Conservation (phyloP, 2,888 invertebrate species). For the Plagodis dolabraria region DNA sequence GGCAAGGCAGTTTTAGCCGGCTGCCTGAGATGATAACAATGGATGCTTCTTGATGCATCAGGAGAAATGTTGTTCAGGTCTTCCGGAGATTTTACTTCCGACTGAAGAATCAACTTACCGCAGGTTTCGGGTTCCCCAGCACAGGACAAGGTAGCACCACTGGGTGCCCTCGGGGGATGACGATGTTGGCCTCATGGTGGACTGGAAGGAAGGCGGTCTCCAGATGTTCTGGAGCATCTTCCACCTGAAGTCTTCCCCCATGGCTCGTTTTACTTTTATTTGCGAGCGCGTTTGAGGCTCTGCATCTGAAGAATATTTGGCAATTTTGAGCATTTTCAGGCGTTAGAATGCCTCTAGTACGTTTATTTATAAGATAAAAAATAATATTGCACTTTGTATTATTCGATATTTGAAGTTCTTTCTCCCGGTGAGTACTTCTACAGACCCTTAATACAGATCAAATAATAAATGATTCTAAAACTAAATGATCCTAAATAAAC, state of each 20-base stretch:
- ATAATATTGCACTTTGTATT: too few relatives aligned
- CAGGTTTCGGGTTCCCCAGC: conserved; percentile 85
- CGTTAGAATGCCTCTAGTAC: not conserved
- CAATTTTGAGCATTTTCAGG: not conserved
- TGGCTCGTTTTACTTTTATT: conserved; percentile 77
- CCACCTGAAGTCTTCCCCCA: conserved; percentile 69
- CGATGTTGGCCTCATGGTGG: conserved; percentile 48
- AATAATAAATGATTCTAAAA: too few relatives aligned
- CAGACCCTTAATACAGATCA: too few relatives aligned
- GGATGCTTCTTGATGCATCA: too few relatives aligned
- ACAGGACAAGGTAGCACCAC: conserved; percentile 86
- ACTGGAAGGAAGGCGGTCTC: conserved; percentile 51
- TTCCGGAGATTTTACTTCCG: too few relatives aligned
- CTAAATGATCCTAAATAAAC: too few relatives aligned
- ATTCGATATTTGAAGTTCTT: too few relatives aligned
- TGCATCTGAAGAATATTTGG: conserved; percentile 61
- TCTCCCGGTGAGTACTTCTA: too few relatives aligned
- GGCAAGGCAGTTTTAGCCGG: too few relatives aligned
- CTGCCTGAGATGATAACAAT: too few relatives aligned
- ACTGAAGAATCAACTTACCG: conserved; percentile 52
- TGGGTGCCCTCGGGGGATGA: conserved; percentile 70
- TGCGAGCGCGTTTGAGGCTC: conserved; percentile 66
- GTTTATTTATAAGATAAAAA: too few relatives aligned
- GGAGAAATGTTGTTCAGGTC: too few relatives aligned
- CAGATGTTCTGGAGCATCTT: conserved; percentile 34